phyloP scores from a whole-genome alignment of 2,113 vertebrate genomes.

The Dolichotis patagonum region DNA sequence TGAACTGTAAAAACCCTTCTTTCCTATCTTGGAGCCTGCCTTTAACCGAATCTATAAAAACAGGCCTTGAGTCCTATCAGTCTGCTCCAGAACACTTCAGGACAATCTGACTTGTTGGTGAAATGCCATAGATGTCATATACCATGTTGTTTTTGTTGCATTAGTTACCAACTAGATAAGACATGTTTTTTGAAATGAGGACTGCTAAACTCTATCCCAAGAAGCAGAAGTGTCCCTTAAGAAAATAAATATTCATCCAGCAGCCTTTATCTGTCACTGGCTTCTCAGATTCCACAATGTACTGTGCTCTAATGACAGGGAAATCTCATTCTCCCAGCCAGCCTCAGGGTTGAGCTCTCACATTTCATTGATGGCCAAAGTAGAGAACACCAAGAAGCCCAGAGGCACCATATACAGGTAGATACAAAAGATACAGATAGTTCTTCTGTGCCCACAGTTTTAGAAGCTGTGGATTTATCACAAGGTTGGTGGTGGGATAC shows the following conservation, averaged over 20 bases:
- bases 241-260: neutral
- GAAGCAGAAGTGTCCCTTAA: conserved; percentile 13
- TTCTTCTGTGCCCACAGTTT: neutral
- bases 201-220: neutral
- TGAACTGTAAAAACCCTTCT: neutral
- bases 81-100: neutral
- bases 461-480: neutral
- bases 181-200: neutral
- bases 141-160: neutral
- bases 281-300: conserved; percentile 15
- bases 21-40: neutral
- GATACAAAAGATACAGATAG: neutral
- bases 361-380: neutral
- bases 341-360: neutral
- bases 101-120: neutral
- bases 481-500: neutral
- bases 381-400: neutral
- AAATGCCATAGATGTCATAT: neutral
- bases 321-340: neutral
- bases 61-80: neutral
- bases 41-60: neutral
- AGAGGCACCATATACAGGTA: neutral
- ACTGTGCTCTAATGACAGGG: neutral
- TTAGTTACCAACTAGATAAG: conserved; percentile 21
- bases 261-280: neutral